Base-by-base conservation (phyloP, 2,888 invertebrate species). In the Aphodius sticticus region DNA sequence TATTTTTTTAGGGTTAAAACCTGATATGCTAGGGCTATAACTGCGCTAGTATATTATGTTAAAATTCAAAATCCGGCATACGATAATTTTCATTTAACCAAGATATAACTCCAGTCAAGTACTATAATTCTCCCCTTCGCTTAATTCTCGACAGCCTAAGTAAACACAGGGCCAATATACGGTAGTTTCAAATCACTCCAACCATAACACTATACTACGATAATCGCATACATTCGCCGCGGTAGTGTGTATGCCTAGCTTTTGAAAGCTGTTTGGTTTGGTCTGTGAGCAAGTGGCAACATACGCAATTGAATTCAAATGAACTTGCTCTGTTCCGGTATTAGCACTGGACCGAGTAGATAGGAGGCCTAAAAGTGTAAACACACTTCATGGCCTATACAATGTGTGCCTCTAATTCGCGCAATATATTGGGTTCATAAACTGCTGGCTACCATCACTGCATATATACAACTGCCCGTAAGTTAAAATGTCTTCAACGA, bases 121-220 rank as follows among this genome's bases (percentile, higher is more conserved):
- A 53, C 0, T 12, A 53, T 53, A 9, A 53, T 53, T 53, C 53
- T 53, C 53, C 53, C 7, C 53, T 53, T 5, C 53, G 53, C 53
- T 53, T 53, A 53, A 53, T 53, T 53, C 53, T 53, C 53, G 53
- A 53, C 53, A 53, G 53, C 53, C 53, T 53, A 53, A 53, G 53
- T 53, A 53, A 53, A 53, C 53, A 53, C 53, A 12, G 53, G 7
- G 12, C 53, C 53, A 53, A 53, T 53, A 53, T 53, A 53, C 53
- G 7, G 53, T 53, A 53, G 53, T 53, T 53, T 12, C 53, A 53
- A 53, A 53, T 53, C 53, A 53, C 53, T 53, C 12, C 53, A 53
- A 53, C 53, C 53, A 53, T 53, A 53, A 53, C 53, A 53, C 53
- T 53, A 53, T 53, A 53, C 53, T 53, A 53, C 53, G 53, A 53